Evolutionary conservation across 2,797 vertebrate species (phyloP), one percentile per base, ranked within the genome.

Genomic region (Rallus crepitans): DNA sequence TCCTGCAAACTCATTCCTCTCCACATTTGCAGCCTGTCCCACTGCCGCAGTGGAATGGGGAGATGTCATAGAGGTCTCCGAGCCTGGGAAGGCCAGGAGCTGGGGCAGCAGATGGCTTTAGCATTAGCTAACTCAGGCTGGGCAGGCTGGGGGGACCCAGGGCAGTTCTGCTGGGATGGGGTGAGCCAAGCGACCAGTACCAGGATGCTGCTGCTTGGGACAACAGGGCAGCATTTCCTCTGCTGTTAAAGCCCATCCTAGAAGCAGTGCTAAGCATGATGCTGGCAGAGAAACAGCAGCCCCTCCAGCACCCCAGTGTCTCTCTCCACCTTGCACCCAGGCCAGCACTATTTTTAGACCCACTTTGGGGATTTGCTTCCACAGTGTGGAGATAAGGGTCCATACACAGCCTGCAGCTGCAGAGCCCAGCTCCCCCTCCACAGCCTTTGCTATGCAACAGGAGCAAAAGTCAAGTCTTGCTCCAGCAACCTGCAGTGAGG

Each of bases 341-440:
- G 24, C 12, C 68, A 82, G 59, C 53, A 92, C 77, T 93, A 89
- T 73, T 90, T 92, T 92, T 87, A 87, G 70, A 64, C 6, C 30
- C 64, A 7, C 9, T 52, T 64, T 45, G 15, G 82, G 56, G 80
- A 93, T 28, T 35, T 0, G 2, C 16, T 79, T 90, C 77, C 80
- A 85, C 60, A 53, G 70, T 15, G 9, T 1, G 0, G 30, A 95
- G 91, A 90, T 93, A 96, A 92, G 60, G 56, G 70, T 37, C 30
- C 2, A 8, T 64, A 45, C 25, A 3, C 3, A 11, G 65, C 19
- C 63, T 30, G 57, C 79, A 89, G 72, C 53, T 82, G 89, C 53
- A 50, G 12, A 90, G 68, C 73, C 82, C 68, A 33, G 40, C 57
- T 69, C 56, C 48, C 59, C 82, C 63, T 82, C 23, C 35, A 7